A percentile compares a stretch with the other conserved stretches of the same genome.
These are phyloP conservation scores for Tetranychus piercei DNA, from an alignment of 2,888 invertebrate genomes.

Conservation along the genomic window DNA sequence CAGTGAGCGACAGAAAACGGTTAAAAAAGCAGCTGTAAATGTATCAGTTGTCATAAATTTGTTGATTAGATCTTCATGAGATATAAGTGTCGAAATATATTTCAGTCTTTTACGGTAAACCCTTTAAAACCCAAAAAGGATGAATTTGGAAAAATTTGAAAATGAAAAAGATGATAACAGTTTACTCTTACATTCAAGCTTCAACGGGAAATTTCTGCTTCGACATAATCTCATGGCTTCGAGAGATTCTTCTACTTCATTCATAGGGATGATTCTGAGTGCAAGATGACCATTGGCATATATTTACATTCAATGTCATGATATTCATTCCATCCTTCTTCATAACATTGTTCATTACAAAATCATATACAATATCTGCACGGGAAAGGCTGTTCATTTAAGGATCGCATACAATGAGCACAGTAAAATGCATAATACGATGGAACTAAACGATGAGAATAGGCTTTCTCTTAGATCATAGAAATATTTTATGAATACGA, in stretches of 20 bases:
- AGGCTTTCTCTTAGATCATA: neutral
- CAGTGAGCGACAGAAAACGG: neutral
- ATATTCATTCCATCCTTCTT: neutral
- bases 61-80: neutral
- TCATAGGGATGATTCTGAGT: neutral
- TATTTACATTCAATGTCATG: neutral
- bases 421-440: neutral
- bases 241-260: neutral
- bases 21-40: neutral
- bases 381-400: neutral
- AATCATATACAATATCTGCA: neutral
- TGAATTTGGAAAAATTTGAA: neutral
- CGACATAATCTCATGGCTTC: neutral
- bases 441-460: neutral
- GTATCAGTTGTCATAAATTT: neutral
- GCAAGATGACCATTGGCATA: neutral
- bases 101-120: neutral
- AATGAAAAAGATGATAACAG: neutral
- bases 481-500: neutral
- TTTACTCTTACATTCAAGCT: neutral
- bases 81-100: neutral
- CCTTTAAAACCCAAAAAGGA: neutral
- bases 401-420: neutral
- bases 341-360: neutral
- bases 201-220: neutral